Percentiles rank a stretch among this genome's conserved stretches.
Conservation (phyloP, 2,888 invertebrate genomes). For the Loripinus fragilis region DNA sequence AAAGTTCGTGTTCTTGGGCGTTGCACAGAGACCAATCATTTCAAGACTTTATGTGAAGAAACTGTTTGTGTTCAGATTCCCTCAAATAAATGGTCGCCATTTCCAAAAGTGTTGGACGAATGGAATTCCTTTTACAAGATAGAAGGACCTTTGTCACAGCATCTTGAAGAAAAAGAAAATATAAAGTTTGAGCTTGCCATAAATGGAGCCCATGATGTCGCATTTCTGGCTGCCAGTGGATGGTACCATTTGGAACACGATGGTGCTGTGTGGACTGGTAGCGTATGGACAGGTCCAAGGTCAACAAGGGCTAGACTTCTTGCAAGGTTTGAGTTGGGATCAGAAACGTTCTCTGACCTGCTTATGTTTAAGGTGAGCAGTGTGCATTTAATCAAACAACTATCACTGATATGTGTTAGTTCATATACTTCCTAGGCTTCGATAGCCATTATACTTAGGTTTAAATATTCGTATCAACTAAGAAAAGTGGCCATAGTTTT, state of each 20-base stretch:
- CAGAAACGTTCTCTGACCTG: constrained; percentile 47
- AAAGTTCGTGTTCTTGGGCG: constrained; percentile 35
- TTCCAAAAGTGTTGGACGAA: constrained; percentile 35
- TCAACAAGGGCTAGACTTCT: constrained; percentile 44
- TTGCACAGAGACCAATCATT: constrained; percentile 14
- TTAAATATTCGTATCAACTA: neutral
- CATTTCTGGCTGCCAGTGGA: constrained; percentile 44
- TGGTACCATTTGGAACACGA: constrained; percentile 50
- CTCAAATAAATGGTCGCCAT: constrained; percentile 51
- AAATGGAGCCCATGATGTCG: constrained; percentile 51
- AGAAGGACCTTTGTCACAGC: constrained; percentile 39
- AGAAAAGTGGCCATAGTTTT: neutral
- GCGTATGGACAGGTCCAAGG: constrained; percentile 50
- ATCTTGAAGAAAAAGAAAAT: constrained; percentile 46
- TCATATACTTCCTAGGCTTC: too few relatives aligned
- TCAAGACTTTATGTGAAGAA: constrained; percentile 34
- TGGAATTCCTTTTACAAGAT: constrained; percentile 52
- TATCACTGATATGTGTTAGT: too few relatives aligned
- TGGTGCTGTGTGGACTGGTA: constrained; percentile 42
- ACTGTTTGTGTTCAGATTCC: constrained; percentile 40
- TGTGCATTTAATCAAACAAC: neutral
- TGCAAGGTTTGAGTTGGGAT: constrained; percentile 53
- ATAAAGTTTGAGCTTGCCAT: constrained; percentile 37
- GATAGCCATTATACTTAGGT: neutral
- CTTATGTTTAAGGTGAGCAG: constrained; percentile 52